Base-by-base conservation (phyloP, 2,113 vertebrate genomes). In the Datnioides undecimradiatus region DNA sequence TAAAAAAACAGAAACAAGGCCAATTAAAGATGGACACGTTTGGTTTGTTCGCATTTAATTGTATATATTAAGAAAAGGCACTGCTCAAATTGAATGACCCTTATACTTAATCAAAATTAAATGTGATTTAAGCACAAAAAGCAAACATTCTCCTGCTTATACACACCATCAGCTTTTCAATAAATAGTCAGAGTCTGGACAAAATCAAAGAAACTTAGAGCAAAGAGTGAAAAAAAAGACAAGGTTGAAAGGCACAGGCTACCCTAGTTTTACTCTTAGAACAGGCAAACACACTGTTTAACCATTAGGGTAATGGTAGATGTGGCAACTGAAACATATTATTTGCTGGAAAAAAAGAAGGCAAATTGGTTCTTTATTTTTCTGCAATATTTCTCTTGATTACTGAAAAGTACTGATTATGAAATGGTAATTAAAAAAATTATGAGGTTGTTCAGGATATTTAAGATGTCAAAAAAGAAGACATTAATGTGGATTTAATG, bases 51-150 rank as follows among this genome's bases (percentile, higher is more conserved):
- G 57, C 41, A 80, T 65, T 76, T 48, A 72, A 55, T 66, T 60
- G 29, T 72, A 38, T 36, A n/a, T 17, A 63, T 73, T 48, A 48
- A 83, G 71, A 87, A 87, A 93, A 94, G 92, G 92, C 91, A 94
- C 91, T 76, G 81, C 66, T 88, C 36, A 86, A 77, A 81, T 57
- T 8, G 48, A 27, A 55, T 17, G 1, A 60, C 21, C 11, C 60
- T 52, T 55, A 71, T 55, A 77, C 13, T 19, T 76, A 5, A n/a
- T 62, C 27, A 75, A 72, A 83, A 69, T 71, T 10, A 66, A 77
- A 36, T 17, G 6, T 8, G 8, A 80, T 31, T 63, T 14, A 69
- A 74, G 64, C 46, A 43, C 41, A 79, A 77, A 77, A 72, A 66
- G 34, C 59, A 48, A 60, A 68, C 40, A 79, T 87, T 73, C 25